Base-by-base conservation (phyloP, 2,113 vertebrate genomes). In the Passer montanus region DNA sequence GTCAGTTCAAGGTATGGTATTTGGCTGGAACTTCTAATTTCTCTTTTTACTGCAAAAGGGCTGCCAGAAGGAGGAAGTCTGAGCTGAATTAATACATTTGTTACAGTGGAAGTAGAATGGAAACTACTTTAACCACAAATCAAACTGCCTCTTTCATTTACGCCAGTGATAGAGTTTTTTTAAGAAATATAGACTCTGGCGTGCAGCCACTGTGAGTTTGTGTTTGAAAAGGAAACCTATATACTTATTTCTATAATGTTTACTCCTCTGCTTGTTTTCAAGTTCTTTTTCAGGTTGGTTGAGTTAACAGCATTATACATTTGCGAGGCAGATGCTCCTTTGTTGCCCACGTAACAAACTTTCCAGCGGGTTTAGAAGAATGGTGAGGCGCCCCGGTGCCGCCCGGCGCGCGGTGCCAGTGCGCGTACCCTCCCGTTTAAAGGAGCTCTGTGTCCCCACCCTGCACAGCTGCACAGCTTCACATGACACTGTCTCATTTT, bases 21-120 rank as follows among this genome's bases (percentile, higher is more conserved):
- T 98, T 98, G 98, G 98, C 98, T 98, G 95, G 97, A 97, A 98
- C 97, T 98, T 98, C 98, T 98, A 97, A 98, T 98, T 98, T 98
- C 98, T 98, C 98, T 98, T 98, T 98, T 98, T 98, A 98, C 98
- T 98, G 98, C 95, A 95, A 97, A 98, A 97, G 82, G 97, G 94
- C 98, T 98, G 98, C 98, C 98, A 98, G 98, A 96, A 98, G 97
- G 96, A 98, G 98, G 98, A 98, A 98, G 98, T 98, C 98, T 98
- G 98, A 98, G 97, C 98, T 98, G 98, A 98, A 98, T 98, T 98
- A 98, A 98, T 98, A 98, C 97, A 98, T 98, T 98, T 98, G 98
- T 98, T 98, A 98, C 98, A 98, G 97, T 98, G 98, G 98, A 98
- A 98, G 97, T 97, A 98, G 98, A 98, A 98, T 98, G 98, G 98